Evolutionary conservation across 2,797 vertebrate species (phyloP).

Genomic region (Pipistrellus pygmaeus): DNA sequence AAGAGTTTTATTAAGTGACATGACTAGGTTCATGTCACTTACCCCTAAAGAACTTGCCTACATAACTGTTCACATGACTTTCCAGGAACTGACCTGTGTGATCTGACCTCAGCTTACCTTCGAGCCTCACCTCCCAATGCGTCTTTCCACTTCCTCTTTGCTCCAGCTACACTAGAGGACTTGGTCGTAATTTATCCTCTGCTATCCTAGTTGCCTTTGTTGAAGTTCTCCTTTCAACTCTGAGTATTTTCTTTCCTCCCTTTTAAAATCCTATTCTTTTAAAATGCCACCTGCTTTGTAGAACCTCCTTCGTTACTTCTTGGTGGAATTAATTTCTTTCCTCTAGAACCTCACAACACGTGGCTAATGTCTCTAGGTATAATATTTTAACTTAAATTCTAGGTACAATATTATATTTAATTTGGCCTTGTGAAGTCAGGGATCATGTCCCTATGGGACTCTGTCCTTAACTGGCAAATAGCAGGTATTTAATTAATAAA

Average conservation of each 20-base stretch:
- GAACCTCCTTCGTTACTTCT: background rate
- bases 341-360: background rate
- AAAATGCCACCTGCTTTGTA: conserved; percentile 2
- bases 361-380: background rate
- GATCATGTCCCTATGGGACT: background rate
- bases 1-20: background rate
- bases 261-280: conserved; percentile 20
- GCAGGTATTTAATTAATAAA: conserved; percentile 5
- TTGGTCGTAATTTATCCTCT: background rate
- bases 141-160: background rate
- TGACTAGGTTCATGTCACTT: background rate
- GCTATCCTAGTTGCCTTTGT: background rate
- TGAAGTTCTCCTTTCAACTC: background rate
- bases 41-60: background rate
- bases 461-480: background rate
- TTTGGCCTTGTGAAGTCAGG: background rate
- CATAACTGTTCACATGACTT: background rate
- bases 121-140: background rate
- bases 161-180: background rate
- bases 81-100: background rate
- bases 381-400: background rate
- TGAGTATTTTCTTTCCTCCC: background rate
- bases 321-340: conserved; percentile 4
- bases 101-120: background rate
- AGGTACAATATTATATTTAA: background rate